Conservation (phyloP, 1,140 invertebrate genomes). For the Nautilus pompilius region DNA sequence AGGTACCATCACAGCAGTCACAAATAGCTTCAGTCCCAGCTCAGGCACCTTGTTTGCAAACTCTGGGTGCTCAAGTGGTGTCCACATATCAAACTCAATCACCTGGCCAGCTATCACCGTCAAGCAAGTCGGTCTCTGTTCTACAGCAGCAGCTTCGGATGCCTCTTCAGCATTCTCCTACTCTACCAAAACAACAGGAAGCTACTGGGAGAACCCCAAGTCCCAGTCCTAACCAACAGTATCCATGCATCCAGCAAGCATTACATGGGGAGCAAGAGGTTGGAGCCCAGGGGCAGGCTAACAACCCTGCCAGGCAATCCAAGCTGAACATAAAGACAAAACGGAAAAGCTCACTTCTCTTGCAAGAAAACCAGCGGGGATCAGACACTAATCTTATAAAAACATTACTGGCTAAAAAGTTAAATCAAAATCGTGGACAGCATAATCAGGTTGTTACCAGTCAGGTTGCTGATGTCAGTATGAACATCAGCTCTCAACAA, state of each 20-base stretch:
- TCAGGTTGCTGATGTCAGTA: too few relatives aligned
- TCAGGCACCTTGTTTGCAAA: too few relatives aligned
- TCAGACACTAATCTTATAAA: conserved; percentile 66
- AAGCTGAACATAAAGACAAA: neutral
- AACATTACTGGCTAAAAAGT: conserved; percentile 80
- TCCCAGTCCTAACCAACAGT: conserved; percentile 9
- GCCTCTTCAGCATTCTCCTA: conserved; percentile 1
- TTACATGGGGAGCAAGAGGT: conserved; percentile 12
- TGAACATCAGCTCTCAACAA: too few relatives aligned
- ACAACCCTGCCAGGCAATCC: neutral
- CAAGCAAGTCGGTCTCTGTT: conserved; percentile 3
- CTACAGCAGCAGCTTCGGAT: conserved; percentile 9
- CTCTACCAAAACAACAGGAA: conserved; percentile 8
- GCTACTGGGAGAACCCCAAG: neutral
- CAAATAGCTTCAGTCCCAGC: too few relatives aligned
- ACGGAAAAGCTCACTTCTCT: conserved; percentile 4
- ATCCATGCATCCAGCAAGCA: conserved; percentile 20
- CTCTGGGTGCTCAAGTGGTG: neutral
- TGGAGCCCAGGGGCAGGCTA: neutral
- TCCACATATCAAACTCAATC: neutral
- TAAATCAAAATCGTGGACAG: conserved; percentile 52
- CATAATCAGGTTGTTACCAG: too few relatives aligned
- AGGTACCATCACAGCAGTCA: too few relatives aligned
- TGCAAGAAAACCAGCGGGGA: conserved; percentile 1
- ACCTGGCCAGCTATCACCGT: conserved; percentile 1